Conservation (phyloP, 2,797 vertebrate species). For the Enteromius fasciolatus region DNA sequence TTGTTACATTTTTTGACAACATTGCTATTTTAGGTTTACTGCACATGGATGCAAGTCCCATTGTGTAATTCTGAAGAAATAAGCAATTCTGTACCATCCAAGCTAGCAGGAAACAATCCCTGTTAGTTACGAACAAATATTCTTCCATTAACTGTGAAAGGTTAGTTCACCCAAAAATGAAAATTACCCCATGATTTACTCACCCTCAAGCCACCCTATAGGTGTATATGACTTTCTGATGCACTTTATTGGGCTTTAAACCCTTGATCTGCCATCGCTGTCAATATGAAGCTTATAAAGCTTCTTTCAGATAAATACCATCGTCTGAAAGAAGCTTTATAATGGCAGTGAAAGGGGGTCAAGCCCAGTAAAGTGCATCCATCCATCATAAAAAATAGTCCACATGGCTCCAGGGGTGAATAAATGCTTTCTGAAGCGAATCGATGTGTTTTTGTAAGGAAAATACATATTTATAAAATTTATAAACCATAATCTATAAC, state of each 20-base stretch:
- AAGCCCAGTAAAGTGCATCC: neutral
- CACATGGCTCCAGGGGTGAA: neutral
- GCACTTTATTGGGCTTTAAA: no score
- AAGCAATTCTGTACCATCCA: neutral
- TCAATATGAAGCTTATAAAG: neutral
- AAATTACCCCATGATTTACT: neutral
- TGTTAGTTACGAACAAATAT: neutral
- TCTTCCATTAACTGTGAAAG: neutral
- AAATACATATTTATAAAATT: neutral
- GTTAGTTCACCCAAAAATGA: neutral
- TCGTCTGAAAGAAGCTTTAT: neutral
- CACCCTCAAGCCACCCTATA: neutral
- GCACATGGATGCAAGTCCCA: neutral
- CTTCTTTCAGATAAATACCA: neutral
- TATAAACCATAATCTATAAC: neutral
- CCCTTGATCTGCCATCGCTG: no score
- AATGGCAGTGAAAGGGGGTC: neutral
- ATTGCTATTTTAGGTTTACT: constrained; percentile 17
- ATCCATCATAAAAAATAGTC: neutral
- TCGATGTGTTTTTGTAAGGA: neutral
- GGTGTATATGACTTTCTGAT: neutral
- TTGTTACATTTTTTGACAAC: neutral
- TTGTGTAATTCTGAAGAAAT: constrained; percentile 7
- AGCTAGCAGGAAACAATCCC: neutral
- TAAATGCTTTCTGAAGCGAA: neutral